A percentile compares a stretch with the other conserved stretches of the same genome.
Evolutionary conservation across 1,140 invertebrate genomes (phyloP).

Genomic region (Pseudomyrmex concolor): DNA sequence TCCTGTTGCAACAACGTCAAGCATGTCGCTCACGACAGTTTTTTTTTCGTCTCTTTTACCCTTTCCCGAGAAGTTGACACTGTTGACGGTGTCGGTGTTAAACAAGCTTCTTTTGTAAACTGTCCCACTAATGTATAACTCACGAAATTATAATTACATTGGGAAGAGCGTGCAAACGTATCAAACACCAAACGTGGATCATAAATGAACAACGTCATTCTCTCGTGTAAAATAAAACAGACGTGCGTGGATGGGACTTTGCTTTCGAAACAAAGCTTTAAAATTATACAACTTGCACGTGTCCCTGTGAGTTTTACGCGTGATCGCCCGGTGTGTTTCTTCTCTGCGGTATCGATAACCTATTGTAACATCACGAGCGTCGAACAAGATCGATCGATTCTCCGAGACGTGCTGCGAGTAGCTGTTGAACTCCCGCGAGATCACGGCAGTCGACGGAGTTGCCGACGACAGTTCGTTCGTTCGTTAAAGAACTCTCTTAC

Average conservation of each 20-base stretch:
- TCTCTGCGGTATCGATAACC: slow-evolving; percentile 36
- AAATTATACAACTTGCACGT: slow-evolving; percentile 30
- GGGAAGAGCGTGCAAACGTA: not conserved
- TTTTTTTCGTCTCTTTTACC: too few relatives aligned
- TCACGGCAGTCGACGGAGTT: not conserved
- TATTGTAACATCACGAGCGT: slow-evolving; percentile 35
- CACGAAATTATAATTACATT: not conserved
- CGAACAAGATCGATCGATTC: slow-evolving; percentile 51
- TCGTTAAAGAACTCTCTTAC: slow-evolving; percentile 17
- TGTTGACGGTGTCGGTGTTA: not conserved
- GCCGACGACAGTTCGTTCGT: not conserved
- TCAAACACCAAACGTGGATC: not conserved
- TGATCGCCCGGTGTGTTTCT: not conserved
- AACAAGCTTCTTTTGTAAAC: not conserved
- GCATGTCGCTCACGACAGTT: not conserved
- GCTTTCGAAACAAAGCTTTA: not conserved
- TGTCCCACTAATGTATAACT: not conserved
- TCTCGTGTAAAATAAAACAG: not conserved
- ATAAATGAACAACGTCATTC: not conserved
- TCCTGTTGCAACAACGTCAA: not conserved
- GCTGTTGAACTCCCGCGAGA: slow-evolving; percentile 36
- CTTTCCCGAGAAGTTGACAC: too few relatives aligned
- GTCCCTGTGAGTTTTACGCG: slow-evolving; percentile 6
- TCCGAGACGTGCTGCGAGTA: slow-evolving; percentile 33
- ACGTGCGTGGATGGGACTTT: not conserved